Conservation (phyloP, 1,140 invertebrate genomes). For the Leptopilina clavipes region DNA sequence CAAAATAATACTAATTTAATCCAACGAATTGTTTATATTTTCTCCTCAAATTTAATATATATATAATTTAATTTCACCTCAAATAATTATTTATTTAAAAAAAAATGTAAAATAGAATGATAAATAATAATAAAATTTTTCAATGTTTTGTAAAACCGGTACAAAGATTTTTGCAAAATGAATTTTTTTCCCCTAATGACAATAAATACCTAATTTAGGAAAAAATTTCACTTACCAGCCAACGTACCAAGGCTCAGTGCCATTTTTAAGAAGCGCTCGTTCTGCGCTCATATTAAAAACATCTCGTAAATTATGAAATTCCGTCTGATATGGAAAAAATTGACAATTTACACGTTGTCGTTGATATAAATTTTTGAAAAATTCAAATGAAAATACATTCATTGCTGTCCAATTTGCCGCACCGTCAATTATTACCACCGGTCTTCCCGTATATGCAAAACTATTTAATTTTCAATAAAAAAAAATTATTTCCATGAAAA, state of each 20-base stretch:
- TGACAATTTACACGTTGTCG: constrained; percentile 83
- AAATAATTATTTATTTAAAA: no score
- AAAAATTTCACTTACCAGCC: constrained; percentile 82
- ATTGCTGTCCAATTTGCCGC: constrained; percentile 86
- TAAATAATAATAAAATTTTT: no score
- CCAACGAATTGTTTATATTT: no score
- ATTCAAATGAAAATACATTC: constrained; percentile 82
- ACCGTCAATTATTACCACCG: constrained; percentile 90
- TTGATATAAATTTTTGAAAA: constrained; percentile 86
- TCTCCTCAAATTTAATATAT: no score
- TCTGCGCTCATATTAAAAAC: constrained; percentile 85
- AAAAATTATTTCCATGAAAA: background rate
- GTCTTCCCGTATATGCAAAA: constrained; percentile 85
- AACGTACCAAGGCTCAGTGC: constrained; percentile 88
- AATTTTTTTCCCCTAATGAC: no score
- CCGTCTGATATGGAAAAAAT: constrained; percentile 94
- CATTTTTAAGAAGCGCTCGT: constrained; percentile 79
- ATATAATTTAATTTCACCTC: no score
- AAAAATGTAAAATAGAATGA: no score
- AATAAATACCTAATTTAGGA: no score
- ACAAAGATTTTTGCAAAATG: no score
- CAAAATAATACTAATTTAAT: no score
- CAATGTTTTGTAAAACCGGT: no score
- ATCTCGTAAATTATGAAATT: constrained; percentile 84
- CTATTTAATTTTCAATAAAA: constrained; percentile 56